Evolutionary conservation across 2,797 vertebrate species (phyloP).

Genomic region (Hephaestus fuliginosus): DNA sequence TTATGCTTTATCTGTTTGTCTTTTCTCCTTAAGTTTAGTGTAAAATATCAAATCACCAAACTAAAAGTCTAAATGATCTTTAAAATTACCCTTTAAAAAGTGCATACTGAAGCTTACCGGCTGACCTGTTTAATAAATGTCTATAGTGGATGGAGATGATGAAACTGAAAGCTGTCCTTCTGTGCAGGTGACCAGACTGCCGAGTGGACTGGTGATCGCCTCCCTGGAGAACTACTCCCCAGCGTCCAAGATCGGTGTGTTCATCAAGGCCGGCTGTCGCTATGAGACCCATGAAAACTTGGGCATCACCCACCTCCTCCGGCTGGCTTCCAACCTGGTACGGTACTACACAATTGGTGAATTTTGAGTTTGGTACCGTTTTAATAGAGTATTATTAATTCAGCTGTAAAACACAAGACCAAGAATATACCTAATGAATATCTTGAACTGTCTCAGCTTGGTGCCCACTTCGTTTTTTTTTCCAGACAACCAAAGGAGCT

Average conservation of each 20-base stretch:
- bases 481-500: constrained; percentile 96
- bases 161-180: neutral
- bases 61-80: neutral
- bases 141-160: neutral
- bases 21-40: neutral
- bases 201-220: constrained; percentile 93
- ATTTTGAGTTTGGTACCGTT: neutral
- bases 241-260: constrained; percentile 92
- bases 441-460: neutral
- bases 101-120: neutral
- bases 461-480: constrained; percentile 21
- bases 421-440: neutral
- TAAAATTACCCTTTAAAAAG: neutral
- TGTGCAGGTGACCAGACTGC: constrained; percentile 87
- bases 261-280: constrained; percentile 93
- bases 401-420: neutral
- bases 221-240: constrained; percentile 96
- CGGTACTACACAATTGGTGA: neutral
- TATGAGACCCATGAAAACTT: constrained; percentile 89
- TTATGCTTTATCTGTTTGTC: neutral
- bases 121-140: neutral
- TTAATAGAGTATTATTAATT: neutral
- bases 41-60: neutral
- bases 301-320: constrained; percentile 92
- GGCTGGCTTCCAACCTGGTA: constrained; percentile 93